Evolutionary conservation across 37 sponge, comb jelly and placozoan species (phyloP).

Genomic region (Oscarella lobularis): DNA sequence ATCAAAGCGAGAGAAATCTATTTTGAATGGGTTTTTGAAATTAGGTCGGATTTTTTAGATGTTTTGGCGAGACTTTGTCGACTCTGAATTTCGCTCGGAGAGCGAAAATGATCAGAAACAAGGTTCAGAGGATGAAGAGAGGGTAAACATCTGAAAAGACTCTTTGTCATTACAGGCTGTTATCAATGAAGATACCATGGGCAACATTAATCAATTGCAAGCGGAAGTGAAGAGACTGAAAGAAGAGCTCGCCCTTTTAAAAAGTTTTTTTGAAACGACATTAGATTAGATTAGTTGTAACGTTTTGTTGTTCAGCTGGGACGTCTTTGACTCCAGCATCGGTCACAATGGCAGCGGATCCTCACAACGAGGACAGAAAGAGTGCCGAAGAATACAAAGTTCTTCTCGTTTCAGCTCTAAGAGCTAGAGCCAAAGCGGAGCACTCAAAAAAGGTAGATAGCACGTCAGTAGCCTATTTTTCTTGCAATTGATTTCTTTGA

Average conservation of each 20-base stretch:
- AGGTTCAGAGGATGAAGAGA: slow-evolving; percentile 22
- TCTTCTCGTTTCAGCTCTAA: not conserved
- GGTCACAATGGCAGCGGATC: not conserved
- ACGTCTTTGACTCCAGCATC: too few species aligned
- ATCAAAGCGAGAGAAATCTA: slow-evolving; percentile 34
- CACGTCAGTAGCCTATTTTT: too few species aligned
- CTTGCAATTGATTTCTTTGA: too few species aligned
- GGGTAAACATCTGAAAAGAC: not conserved
- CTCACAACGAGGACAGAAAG: not conserved
- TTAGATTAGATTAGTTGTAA: too few species aligned
- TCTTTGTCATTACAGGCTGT: slow-evolving; percentile 25
- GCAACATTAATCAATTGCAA: not conserved
- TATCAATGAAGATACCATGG: not conserved
- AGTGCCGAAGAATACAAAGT: not conserved
- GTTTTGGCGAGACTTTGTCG: slow-evolving; percentile 76
- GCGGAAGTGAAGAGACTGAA: slow-evolving; percentile 11
- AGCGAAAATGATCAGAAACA: slow-evolving; percentile 74
- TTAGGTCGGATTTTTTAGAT: slow-evolving; percentile 19
- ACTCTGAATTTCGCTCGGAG: slow-evolving; percentile 71
- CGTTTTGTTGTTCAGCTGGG: too few species aligned
- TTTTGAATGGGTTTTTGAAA: not conserved
- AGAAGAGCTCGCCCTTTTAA: slow-evolving; percentile 18
- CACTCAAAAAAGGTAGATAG: not conserved
- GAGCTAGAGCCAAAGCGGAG: not conserved
- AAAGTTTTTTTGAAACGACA: too few species aligned